Evolutionary conservation across 64 coral and sea anemone species (phyloP).

Genomic region (Stichodactyla helianthus): DNA sequence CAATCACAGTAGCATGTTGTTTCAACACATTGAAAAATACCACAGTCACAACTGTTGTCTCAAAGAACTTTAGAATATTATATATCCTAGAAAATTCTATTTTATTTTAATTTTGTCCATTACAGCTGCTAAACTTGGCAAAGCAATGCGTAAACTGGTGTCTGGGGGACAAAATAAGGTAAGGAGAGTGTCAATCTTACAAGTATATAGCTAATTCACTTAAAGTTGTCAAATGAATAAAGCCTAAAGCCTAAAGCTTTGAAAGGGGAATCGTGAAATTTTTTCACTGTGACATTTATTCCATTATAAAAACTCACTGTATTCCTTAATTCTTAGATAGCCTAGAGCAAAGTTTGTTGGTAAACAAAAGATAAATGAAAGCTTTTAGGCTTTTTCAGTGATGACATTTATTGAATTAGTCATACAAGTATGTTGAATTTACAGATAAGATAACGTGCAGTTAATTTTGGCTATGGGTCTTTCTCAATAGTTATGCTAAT

Average conservation of each 20-base stretch:
- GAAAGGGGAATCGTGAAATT: no score
- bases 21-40: no score
- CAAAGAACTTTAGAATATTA: not conserved
- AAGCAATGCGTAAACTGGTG: conserved; percentile 67
- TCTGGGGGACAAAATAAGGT: conserved; percentile 71
- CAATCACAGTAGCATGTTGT: no score
- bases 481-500: no score
- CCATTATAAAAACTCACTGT: not conserved
- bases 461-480: no score
- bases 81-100: not conserved
- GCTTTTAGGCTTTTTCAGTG: no score
- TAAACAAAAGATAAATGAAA: no score
- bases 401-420: not conserved
- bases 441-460: no score
- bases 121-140: conserved; percentile 54
- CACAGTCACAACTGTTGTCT: not conserved
- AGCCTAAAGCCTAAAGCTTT: no score
- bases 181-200: not conserved
- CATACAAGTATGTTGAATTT: not conserved
- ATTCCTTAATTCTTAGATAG: no score
- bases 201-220: no score
- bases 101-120: not conserved
- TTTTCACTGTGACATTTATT: not conserved
- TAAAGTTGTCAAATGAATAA: not conserved
- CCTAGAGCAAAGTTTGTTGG: no score